Evolutionary conservation across 2,888 invertebrate genomes (phyloP).

Genomic region (Oscheius myriophilus): DNA sequence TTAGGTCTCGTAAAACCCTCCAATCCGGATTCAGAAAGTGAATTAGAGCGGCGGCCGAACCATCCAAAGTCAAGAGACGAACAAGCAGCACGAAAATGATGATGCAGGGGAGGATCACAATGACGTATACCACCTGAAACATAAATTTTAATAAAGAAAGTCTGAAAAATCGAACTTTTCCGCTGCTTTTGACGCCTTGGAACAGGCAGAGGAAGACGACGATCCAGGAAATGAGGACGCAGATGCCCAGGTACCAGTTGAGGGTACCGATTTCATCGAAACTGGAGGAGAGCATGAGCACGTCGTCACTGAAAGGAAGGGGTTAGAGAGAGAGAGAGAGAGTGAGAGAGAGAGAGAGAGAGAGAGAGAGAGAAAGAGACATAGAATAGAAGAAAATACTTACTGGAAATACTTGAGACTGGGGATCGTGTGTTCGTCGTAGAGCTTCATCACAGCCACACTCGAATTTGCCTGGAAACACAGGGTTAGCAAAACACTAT

Average conservation of each 20-base stretch:
- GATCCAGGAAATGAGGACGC: conserved; percentile 82
- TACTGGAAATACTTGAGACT: conserved; percentile 75
- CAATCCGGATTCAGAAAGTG: conserved; percentile 81
- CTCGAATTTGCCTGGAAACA: conserved; percentile 28
- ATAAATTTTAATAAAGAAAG: not conserved
- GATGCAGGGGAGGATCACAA: conserved; percentile 73
- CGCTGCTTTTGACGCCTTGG: conserved; percentile 84
- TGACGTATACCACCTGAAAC: conserved; percentile 73
- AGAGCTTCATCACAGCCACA: conserved; percentile 35
- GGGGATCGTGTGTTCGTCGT: conserved; percentile 70
- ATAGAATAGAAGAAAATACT: conserved; percentile 23
- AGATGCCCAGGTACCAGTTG: conserved; percentile 79
- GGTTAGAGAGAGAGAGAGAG: not conserved
- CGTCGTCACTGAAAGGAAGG: conserved; percentile 61
- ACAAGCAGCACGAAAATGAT: conserved; percentile 78
- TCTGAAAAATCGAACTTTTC: conserved; percentile 75
- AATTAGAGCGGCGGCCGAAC: conserved; percentile 81
- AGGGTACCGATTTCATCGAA: conserved; percentile 68
- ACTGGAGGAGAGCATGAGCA: conserved; percentile 64
- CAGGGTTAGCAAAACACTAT: not conserved
- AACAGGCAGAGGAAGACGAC: conserved; percentile 83
- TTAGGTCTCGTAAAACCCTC: conserved; percentile 76
- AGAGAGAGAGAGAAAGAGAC: not conserved
- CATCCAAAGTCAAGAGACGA: conserved; percentile 83
- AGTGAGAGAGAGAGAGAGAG: not conserved